Percentiles rank a stretch among this genome's conserved stretches.
phyloP scores from a whole-genome alignment of 2,888 invertebrate genomes.

The Biston betularia region DNA sequence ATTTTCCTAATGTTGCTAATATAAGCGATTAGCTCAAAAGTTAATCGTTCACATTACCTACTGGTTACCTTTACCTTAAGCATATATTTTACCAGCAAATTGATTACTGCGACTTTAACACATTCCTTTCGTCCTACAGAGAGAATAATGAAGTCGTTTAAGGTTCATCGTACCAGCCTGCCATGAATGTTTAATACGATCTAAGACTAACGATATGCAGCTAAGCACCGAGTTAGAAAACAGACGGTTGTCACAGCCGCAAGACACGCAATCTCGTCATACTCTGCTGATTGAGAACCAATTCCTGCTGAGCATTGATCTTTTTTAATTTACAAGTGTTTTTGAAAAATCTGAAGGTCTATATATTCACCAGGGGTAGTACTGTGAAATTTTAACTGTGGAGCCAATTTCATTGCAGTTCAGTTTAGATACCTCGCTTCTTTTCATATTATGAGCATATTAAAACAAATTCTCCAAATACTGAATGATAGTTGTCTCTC shows the following conservation, averaged over 20 bases:
- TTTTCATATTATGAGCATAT: no score
- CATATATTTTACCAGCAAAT: not conserved
- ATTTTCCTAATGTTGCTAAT: no score
- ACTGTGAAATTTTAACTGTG: no score
- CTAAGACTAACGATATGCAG: conserved; percentile 39
- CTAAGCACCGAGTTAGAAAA: conserved; percentile 56
- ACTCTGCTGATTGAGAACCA: conserved; percentile 55
- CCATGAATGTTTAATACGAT: conserved; percentile 19
- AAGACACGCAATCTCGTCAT: conserved; percentile 67
- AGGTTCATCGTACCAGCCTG: conserved; percentile 26
- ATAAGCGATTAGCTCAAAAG: no score
- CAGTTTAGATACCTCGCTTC: no score
- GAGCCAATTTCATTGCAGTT: no score
- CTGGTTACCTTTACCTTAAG: no score
- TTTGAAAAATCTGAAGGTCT: not conserved
- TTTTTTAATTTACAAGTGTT: not conserved
- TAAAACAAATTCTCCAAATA: no score
- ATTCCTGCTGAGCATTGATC: conserved; percentile 48
- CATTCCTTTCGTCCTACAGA: not conserved
- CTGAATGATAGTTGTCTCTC: no score
- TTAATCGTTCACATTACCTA: no score
- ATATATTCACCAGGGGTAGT: not conserved
- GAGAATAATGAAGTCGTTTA: conserved; percentile 15
- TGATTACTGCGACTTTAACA: not conserved
- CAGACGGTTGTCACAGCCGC: conserved; percentile 58